Percentiles rank a stretch among this genome's conserved stretches.
Conservation (phyloP, 2,888 invertebrate genomes). For the Frankliniella fusca region DNA sequence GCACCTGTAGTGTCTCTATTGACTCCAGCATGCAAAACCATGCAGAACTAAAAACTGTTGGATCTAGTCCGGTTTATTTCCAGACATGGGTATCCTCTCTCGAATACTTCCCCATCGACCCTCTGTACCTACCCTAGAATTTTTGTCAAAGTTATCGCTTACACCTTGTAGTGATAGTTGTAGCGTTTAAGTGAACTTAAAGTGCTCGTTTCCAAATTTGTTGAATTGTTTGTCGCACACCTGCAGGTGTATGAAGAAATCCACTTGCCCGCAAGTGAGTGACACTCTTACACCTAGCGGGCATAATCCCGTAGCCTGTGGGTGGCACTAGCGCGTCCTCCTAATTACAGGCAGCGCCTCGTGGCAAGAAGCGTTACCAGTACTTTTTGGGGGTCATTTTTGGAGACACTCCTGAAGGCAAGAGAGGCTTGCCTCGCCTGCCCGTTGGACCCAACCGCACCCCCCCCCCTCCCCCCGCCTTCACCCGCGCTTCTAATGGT, state of each 20-base stretch:
- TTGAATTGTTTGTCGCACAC: no score
- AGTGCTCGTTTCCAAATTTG: no score
- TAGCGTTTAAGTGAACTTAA: no score
- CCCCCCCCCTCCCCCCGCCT: neutral
- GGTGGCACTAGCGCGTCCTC: neutral
- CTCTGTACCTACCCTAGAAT: no score
- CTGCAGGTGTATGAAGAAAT: no score
- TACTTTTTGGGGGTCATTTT: neutral
- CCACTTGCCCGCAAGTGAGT: no score
- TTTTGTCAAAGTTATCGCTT: no score
- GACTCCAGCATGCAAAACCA: no score
- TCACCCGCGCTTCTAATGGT: neutral
- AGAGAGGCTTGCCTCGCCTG: neutral
- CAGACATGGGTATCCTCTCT: neutral
- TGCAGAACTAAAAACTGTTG: neutral
- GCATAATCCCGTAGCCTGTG: no score
- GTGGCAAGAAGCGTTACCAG: neutral
- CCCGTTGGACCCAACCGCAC: neutral
- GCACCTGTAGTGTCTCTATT: no score
- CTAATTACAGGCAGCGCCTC: neutral
- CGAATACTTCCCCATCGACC: neutral
- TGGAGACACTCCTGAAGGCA: neutral
- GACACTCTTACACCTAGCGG: no score
- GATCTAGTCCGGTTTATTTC: neutral
- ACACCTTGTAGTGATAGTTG: no score